Evolutionary conservation across 2,797 vertebrate species (phyloP).

Genomic region (Neosilurus hyrtlii): DNA sequence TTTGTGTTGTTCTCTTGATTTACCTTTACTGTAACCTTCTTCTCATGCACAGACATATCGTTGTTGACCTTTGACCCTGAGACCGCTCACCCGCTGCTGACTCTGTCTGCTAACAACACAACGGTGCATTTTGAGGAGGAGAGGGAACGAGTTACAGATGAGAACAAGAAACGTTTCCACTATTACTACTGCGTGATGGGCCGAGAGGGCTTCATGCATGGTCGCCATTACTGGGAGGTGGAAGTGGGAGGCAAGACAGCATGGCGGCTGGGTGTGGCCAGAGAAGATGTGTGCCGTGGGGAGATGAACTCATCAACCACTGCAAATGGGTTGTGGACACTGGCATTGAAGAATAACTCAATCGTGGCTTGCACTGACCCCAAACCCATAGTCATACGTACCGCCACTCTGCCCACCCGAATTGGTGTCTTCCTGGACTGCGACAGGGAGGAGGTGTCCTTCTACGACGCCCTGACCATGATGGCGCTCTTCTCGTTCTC

Average conservation of each 20-base stretch:
- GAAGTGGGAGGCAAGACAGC: constrained; percentile 70
- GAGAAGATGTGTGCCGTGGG: constrained; percentile 67
- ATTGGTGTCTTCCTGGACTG: constrained; percentile 76
- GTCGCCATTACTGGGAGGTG: constrained; percentile 79
- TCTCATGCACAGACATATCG: constrained; percentile 66
- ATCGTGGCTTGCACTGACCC: constrained; percentile 73
- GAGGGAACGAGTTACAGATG: constrained; percentile 51
- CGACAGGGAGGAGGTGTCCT: constrained; percentile 73
- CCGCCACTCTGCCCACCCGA: constrained; percentile 60
- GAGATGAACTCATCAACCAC: constrained; percentile 66
- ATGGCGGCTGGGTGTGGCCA: constrained; percentile 73
- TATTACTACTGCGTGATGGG: constrained; percentile 73
- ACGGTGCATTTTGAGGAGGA: constrained; percentile 67
- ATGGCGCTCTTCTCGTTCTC: constrained; percentile 70
- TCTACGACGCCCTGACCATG: constrained; percentile 78
- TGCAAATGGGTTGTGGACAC: constrained; percentile 71
- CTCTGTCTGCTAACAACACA: constrained; percentile 62
- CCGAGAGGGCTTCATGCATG: constrained; percentile 65
- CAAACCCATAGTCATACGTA: constrained; percentile 63
- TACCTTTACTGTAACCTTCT: not conserved
- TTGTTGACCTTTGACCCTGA: constrained; percentile 71
- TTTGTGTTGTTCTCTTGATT: not conserved
- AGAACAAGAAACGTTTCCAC: constrained; percentile 67
- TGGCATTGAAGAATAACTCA: constrained; percentile 63
- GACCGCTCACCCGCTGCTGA: constrained; percentile 71